phyloP scores from a whole-genome alignment of 2,113 vertebrate species.

The Corydoras sp. region DNA sequence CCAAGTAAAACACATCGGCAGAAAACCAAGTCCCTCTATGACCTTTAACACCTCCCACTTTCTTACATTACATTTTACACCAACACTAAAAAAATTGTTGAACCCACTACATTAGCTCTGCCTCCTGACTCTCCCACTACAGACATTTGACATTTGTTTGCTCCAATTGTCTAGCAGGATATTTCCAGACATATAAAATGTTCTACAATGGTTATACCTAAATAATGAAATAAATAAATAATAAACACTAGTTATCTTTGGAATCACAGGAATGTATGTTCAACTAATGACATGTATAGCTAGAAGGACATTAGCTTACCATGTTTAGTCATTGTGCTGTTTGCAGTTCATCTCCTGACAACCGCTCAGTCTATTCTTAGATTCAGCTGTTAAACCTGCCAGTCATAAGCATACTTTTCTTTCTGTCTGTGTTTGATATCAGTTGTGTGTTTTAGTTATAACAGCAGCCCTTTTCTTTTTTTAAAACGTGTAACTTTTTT shows the following conservation, averaged over 20 bases:
- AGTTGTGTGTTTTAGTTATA: not conserved
- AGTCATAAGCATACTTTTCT: not conserved
- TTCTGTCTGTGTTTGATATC: not conserved
- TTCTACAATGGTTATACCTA: too few species aligned
- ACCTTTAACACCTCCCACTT: too few species aligned
- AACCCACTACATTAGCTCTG: too few species aligned
- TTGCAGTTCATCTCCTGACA: not conserved
- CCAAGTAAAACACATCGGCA: too few species aligned
- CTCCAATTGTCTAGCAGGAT: too few species aligned
- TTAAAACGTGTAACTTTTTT: not conserved
- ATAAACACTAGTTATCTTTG: not conserved
- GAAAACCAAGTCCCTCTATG: too few species aligned
- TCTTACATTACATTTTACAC: too few species aligned
- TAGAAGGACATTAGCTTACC: not conserved
- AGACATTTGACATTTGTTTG: too few species aligned
- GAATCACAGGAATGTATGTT: too few species aligned
- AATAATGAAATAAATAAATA: not conserved
- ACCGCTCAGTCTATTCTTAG: not conserved
- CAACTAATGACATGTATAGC: conserved; percentile 20
- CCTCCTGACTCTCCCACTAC: too few species aligned
- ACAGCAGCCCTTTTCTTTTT: not conserved
- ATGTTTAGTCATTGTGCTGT: not conserved
- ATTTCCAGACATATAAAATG: too few species aligned
- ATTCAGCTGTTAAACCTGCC: not conserved
- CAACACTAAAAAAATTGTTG: too few species aligned